Evolutionary conservation across 1,140 invertebrate species (phyloP), one percentile per base, ranked within the genome.

Genomic region (Dendroctonus valens): DNA sequence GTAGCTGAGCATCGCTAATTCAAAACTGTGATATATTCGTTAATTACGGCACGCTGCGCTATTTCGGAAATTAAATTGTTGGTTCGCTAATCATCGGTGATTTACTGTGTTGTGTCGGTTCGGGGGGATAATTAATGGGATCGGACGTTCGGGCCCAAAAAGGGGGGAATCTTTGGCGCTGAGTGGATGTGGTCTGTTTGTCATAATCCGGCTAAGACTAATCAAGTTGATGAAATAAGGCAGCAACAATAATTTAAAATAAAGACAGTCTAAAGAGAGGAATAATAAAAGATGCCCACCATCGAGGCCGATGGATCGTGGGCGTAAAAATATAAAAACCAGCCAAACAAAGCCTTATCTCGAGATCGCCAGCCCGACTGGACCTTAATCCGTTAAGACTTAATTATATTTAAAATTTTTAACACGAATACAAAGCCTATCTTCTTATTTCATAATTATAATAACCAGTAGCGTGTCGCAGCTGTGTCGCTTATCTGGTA

Each of bases 31-130:
- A 71, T 74, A 70, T 75, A 72, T 74, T 70, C 68, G 74, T 72
- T 75, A 75, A 75, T 75, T 75, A 75, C 68, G 62, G 67, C 41
- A 65, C 64, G 69, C 67, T 71, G 48, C 62, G 53, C 41, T 65
- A 66, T 69, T 74, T 74, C 74, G 74, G 74, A 75, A 75, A 71
- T 73, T 73, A 69, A 68, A 69, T 69, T 69, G 69, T 67, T 68
- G 67, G 57, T 60, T 59, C 41, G 54, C 59, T 55, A 65, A 68
- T 69, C 52, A 68, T 70, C 70, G 63, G 44, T 70, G 70, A 72
- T 72, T 72, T 72, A 72, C 44, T 26, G 62, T 37, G 6, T 54
- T 42, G 38, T 40, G 53, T 15, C 53, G 41, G 12, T 57, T 57
- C 62, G 39, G 39, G 53, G 59, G 50, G 39, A 65, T 65, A 65